A percentile compares a stretch with the other conserved stretches of the same genome.
Evolutionary conservation across 2,797 vertebrate species (phyloP).

Genomic region (Poeciliopsis turneri): DNA sequence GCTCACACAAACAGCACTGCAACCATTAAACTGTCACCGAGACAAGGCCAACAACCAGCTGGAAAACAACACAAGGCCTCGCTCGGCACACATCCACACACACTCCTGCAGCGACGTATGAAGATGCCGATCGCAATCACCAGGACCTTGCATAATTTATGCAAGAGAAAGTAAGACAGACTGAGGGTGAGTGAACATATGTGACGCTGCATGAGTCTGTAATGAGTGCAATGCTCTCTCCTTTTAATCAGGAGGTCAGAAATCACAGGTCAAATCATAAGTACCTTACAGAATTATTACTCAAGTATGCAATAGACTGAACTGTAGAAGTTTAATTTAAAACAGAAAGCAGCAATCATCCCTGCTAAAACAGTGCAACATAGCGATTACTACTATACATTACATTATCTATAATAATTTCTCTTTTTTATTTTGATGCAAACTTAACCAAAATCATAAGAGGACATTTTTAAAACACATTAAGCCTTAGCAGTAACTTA

Average conservation of each 20-base stretch:
- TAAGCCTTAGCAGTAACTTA: background rate
- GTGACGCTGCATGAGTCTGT: slow-evolving; percentile 51
- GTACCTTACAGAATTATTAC: background rate
- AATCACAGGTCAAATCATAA: slow-evolving; percentile 38
- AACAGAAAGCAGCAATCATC: background rate
- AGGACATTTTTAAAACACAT: background rate
- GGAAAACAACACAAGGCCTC: slow-evolving; percentile 49
- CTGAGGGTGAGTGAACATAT: slow-evolving; percentile 52
- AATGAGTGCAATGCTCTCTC: slow-evolving; percentile 35
- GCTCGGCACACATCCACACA: slow-evolving; percentile 30
- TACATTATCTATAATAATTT: background rate
- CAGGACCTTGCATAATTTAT: slow-evolving; percentile 59
- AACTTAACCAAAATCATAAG: background rate
- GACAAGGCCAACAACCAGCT: slow-evolving; percentile 66
- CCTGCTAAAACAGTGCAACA: background rate
- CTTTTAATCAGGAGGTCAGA: slow-evolving; percentile 28
- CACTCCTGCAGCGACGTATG: slow-evolving; percentile 46
- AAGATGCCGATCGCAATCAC: slow-evolving; percentile 54
- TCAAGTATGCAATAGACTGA: background rate
- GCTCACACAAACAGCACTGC: slow-evolving; percentile 56
- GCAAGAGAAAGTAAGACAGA: slow-evolving; percentile 43
- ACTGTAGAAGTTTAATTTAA: background rate
- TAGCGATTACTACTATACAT: background rate
- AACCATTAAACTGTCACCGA: slow-evolving; percentile 74
- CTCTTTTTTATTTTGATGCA: background rate